Conservation (phyloP, 2,113 vertebrate species). For the Euleptes europaea region DNA sequence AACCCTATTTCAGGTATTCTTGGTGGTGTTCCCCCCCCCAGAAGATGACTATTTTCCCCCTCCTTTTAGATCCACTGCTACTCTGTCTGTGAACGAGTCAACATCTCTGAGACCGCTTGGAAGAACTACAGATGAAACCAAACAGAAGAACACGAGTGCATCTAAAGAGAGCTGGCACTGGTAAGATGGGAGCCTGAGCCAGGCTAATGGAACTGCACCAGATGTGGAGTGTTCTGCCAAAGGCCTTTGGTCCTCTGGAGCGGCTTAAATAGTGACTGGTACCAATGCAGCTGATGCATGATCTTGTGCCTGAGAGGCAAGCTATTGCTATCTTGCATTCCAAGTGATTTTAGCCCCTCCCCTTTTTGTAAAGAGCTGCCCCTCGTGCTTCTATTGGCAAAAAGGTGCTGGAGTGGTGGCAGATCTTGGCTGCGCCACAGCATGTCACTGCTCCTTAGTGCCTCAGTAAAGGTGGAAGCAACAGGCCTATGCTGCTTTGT, state of each 20-base stretch:
- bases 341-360: background rate
- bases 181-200: slow-evolving; percentile 67
- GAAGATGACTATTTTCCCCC: background rate
- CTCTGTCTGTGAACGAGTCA: slow-evolving; percentile 78
- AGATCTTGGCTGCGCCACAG: background rate
- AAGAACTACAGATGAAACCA: slow-evolving; percentile 82
- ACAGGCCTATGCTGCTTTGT: background rate
- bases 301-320: background rate
- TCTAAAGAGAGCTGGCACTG: slow-evolving; percentile 94
- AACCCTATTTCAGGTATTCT: too few species aligned
- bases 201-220: background rate
- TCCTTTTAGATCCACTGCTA: slow-evolving; percentile 74
- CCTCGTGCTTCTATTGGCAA: background rate
- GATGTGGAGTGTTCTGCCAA: background rate
- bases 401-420: background rate
- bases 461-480: too few species aligned
- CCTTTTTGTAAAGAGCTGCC: background rate
- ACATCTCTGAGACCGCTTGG: slow-evolving; percentile 72
- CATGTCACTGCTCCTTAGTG: background rate
- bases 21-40: background rate
- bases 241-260: background rate
- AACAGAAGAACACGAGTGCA: slow-evolving; percentile 80
- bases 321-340: background rate
- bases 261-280: background rate
- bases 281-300: background rate